Evolutionary conservation across 2,113 vertebrate genomes (phyloP), one percentile per base, ranked within the genome.

Genomic region (Electrona antarctica): DNA sequence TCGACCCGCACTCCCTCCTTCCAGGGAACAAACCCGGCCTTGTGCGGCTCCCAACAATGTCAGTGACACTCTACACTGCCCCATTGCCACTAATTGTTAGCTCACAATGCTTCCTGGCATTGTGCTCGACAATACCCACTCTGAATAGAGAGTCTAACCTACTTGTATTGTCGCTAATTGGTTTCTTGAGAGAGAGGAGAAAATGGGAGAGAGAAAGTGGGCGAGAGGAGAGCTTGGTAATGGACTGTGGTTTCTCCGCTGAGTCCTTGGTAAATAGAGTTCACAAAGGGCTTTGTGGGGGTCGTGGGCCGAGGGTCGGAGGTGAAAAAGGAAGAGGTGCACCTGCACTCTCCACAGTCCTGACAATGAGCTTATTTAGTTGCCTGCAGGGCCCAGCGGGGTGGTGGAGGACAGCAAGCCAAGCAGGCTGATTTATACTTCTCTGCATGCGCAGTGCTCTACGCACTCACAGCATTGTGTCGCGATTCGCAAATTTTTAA

Each of bases 111-210:
- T 91, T 90, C 82, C 84, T 91, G 87, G 88, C 88, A 92, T 94
- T 94, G 92, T 94, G 87, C 86, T 88, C 71, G 88, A 93, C 92
- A 93, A 93, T 93, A 85, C 66, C 81, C 80, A 86, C 80, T 89
- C 87, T 93, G 89, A 93, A 93, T 92, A 85, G 91, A 88, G 87
- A 91, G 89, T 90, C 91, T 92, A 94, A 94, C 91, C 93, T 93
- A 94, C 92, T 94, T 94, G 91, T 91, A 92, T 93, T 93, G 92
- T 94, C 84, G 79, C 91, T 94, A 94, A 94, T 94, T 93, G 92
- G 92, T 93, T 92, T 93, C 92, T 93, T 92, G 88, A 90, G 88
- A 91, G 88, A 41, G 83, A 91, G 82, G 73, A 89, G 81, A 92
- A 88, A 88, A 89, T 81, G 65, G 84, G 66, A 41, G 67, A 88